A percentile compares a stretch with the other conserved stretches of the same genome.
Conservation (phyloP, 1,140 invertebrate genomes). For the Propsilocerus akamusi region DNA sequence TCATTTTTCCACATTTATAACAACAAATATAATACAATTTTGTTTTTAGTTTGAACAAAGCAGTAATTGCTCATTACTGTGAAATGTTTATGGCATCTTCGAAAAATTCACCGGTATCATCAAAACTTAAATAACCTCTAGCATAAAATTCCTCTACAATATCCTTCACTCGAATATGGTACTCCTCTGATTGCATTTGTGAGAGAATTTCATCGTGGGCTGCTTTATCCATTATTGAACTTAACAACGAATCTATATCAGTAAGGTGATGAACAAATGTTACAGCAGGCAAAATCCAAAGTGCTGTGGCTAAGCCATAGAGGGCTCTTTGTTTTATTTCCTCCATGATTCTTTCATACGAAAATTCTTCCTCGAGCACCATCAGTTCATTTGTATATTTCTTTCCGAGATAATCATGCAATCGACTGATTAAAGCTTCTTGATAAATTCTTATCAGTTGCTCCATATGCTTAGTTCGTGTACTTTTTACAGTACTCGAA, state of each 20-base stretch:
- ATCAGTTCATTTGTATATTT: constrained; percentile 9
- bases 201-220: constrained; percentile 19
- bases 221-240: constrained; percentile 15
- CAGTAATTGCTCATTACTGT: too few relatives aligned
- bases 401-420: neutral
- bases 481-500: constrained; percentile 17
- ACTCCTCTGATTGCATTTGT: constrained; percentile 18
- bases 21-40: too few relatives aligned
- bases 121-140: constrained; percentile 18
- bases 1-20: too few relatives aligned
- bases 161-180: constrained; percentile 18
- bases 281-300: constrained; percentile 22
- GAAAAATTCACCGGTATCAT: too few relatives aligned
- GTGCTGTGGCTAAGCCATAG: constrained; percentile 19
- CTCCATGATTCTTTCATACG: constrained; percentile 14
- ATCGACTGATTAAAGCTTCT: neutral
- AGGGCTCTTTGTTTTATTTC: constrained; percentile 18
- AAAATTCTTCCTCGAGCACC: constrained; percentile 12
- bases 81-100: too few relatives aligned
- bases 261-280: constrained; percentile 22
- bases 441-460: constrained; percentile 9
- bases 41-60: too few relatives aligned
- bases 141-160: constrained; percentile 20
- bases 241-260: constrained; percentile 15
- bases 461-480: constrained; percentile 17